These are phyloP conservation scores for Zeugodacus cucurbitae DNA, from an alignment of 1,140 invertebrate species.

Conservation along the genomic window DNA sequence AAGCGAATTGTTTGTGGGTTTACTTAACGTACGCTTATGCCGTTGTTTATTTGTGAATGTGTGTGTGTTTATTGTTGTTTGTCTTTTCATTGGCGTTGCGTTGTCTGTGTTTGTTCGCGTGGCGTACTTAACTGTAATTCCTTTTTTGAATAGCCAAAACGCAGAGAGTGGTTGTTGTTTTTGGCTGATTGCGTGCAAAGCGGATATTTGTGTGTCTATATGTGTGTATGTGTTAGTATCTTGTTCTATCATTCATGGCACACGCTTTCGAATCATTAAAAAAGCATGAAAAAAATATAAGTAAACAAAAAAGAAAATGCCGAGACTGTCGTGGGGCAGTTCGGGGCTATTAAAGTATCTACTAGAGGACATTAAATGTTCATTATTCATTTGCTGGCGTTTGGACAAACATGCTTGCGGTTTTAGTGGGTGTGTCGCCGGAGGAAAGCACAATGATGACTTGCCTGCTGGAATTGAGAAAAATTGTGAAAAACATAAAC, in stretches of 20 bases:
- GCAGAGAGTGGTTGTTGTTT: neutral
- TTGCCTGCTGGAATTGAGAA: neutral
- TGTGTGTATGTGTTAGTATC: neutral
- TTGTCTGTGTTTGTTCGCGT: neutral
- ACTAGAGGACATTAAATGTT: conserved; percentile 38
- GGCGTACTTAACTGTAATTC: neutral
- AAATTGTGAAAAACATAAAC: neutral
- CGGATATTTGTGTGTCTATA: neutral
- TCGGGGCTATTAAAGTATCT: conserved; percentile 17
- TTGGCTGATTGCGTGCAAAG: conserved; percentile 17
- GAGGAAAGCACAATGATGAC: conserved; percentile 10
- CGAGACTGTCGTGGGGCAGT: neutral
- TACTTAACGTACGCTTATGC: neutral
- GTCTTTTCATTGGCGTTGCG: neutral
- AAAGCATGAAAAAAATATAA: neutral
- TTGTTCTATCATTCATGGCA: conserved; percentile 11
- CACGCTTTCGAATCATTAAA: conserved; percentile 17
- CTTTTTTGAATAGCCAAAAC: neutral
- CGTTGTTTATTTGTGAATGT: neutral
- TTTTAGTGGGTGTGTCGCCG: neutral
- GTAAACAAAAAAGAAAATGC: neutral
- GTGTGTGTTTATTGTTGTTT: neutral
- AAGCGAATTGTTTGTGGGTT: neutral
- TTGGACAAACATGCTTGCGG: conserved; percentile 15
- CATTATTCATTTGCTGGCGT: conserved; percentile 41